phyloP scores from a whole-genome alignment of 2,888 invertebrate species.

The Thereva unica region DNA sequence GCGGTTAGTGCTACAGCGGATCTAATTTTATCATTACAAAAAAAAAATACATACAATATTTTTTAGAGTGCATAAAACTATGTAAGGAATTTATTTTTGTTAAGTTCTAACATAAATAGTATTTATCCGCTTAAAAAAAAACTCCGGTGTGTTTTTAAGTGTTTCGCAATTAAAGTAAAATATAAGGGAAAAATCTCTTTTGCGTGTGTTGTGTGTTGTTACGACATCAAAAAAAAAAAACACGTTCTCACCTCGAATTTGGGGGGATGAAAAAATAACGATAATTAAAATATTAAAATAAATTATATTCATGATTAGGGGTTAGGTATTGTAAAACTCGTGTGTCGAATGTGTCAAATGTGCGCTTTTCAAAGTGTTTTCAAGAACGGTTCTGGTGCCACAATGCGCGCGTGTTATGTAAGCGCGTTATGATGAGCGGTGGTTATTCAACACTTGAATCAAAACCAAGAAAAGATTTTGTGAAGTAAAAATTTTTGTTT shows the following conservation, averaged over 20 bases:
- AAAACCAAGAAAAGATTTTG: constrained; percentile 22
- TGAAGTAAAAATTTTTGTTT: constrained; percentile 11
- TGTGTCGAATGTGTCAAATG: neutral
- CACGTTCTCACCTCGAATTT: constrained; percentile 24
- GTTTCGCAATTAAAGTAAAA: too few relatives aligned
- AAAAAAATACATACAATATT: too few relatives aligned
- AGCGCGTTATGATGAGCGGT: constrained; percentile 46
- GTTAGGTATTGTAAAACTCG: too few relatives aligned
- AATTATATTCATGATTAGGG: neutral
- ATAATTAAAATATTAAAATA: constrained; percentile 1
- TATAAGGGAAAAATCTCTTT: constrained; percentile 4
- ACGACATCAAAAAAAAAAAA: constrained; percentile 32
- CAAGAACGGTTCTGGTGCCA: constrained; percentile 16
- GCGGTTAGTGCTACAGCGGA: constrained; percentile 20
- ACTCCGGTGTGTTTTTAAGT: too few relatives aligned
- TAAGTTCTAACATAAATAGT: too few relatives aligned
- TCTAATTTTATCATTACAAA: too few relatives aligned
- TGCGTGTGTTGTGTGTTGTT: constrained; percentile 17
- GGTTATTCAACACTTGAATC: constrained; percentile 40
- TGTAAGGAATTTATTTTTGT: neutral
- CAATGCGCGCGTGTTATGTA: constrained; percentile 47
- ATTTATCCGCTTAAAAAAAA: too few relatives aligned
- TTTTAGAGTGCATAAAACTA: neutral
- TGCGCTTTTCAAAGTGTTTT: neutral
- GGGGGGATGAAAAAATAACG: neutral